Base-by-base conservation (phyloP, 2,888 invertebrate species). In the Bedellia somnulentella region DNA sequence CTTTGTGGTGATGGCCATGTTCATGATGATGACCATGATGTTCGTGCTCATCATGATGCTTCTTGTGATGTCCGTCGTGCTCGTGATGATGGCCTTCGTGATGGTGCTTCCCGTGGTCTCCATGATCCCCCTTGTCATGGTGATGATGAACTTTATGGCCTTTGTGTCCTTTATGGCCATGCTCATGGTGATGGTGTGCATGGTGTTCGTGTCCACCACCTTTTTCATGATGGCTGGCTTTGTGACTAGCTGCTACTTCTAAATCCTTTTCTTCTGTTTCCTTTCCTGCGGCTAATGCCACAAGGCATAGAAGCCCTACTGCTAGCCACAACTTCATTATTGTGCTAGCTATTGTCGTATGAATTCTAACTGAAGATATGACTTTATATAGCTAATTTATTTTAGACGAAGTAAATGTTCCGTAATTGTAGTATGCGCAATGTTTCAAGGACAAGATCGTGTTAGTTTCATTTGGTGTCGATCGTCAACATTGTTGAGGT, bases 281-380 rank as follows among this genome's bases (percentile, higher is more conserved):
- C 15, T 30, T 30, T n/a, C 24, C 25, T 11, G 24, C 2, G 17
- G 25, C 14, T 4, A 22, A 18, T 10, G 61, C 64, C 54, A 52
- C 64, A 31, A 75, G 63, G 59, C 68, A 73, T 31, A 64, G 44
- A 32, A 68, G 42, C 36, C 62, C 62, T 35, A 62, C 37, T 41
- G 54, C 66, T 49, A 60, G 40, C 39, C 70, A 45, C 46, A 57
- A 54, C 61, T 53, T 71, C 75, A 75, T 40, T 68, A 56, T 54
- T 62, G 29, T 14, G 26, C 26, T 26, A 10, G 14, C 14, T 9
- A 25, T 38, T 45, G 47, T 44, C 57, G 49, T 63, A 52, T 61
- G 44, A 42, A 43, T 32, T 39, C 44, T 35, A 34, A 36, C 35
- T 45, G 41, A 41, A 39, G 43, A 39, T 40, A 49, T 46, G 44